phyloP scores from a whole-genome alignment of 2,113 vertebrate species.

The Rutilus rutilus region DNA sequence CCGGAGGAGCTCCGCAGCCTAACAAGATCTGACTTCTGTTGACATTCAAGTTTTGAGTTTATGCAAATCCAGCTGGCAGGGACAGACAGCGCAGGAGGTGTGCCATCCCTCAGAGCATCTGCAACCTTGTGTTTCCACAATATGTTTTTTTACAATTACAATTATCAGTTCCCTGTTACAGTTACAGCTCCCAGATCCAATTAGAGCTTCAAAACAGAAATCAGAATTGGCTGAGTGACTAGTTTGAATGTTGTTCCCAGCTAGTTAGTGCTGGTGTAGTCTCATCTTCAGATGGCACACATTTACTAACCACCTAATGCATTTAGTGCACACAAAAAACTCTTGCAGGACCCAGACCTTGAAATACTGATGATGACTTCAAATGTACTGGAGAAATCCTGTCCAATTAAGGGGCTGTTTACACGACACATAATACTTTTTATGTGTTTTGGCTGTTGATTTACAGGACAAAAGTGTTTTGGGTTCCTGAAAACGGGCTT shows the following conservation, averaged over 20 bases:
- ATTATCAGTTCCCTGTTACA: not conserved
- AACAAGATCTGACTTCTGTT: constrained; percentile 63
- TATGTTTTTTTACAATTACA: not conserved
- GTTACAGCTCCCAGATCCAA: not conserved
- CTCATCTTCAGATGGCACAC: not conserved
- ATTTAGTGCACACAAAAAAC: not conserved
- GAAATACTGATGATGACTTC: not conserved
- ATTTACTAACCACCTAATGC: not conserved
- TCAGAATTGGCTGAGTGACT: not conserved
- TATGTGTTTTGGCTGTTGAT: too few species aligned
- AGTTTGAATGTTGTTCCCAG: not conserved
- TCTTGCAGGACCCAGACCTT: not conserved
- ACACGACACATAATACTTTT: too few species aligned
- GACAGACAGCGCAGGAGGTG: constrained; percentile 17
- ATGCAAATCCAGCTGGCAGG: constrained; percentile 40
- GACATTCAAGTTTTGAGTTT: constrained; percentile 61
- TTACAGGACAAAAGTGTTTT: too few species aligned
- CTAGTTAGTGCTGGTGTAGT: not conserved
- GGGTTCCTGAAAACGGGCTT: too few species aligned
- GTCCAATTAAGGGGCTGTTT: not conserved
- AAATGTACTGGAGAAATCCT: not conserved
- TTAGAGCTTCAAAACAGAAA: constrained; percentile 5
- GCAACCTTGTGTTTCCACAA: not conserved
- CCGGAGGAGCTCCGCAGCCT: constrained; percentile 42
- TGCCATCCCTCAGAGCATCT: not conserved